Conservation (phyloP, 2,888 invertebrate species). For the Ochlodes sylvanus region DNA sequence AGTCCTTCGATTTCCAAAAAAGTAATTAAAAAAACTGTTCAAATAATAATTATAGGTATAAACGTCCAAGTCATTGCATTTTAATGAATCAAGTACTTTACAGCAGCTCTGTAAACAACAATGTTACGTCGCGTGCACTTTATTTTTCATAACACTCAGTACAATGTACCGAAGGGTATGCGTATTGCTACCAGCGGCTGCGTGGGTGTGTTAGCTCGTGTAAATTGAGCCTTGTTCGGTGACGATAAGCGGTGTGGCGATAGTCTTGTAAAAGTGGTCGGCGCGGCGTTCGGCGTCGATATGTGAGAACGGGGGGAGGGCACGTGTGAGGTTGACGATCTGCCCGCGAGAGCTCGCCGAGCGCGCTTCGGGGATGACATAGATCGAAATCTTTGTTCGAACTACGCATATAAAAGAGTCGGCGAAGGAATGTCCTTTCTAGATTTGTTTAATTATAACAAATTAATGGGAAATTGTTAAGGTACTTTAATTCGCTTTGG, state of each 20-base stretch:
- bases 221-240: slow-evolving; percentile 54
- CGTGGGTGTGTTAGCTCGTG: slow-evolving; percentile 33
- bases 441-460: not conserved
- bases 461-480: not conserved
- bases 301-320: slow-evolving; percentile 55
- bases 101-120: slow-evolving; percentile 36
- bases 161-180: slow-evolving; percentile 50
- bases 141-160: slow-evolving; percentile 56
- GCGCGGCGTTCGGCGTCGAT: slow-evolving; percentile 48
- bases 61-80: not conserved
- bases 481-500: no score
- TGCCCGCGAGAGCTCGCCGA: slow-evolving; percentile 70
- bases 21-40: not conserved
- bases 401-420: slow-evolving; percentile 12
- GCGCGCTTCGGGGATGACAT: slow-evolving; percentile 66
- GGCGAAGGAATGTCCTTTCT: slow-evolving; percentile 6
- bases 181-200: slow-evolving; percentile 41
- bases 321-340: slow-evolving; percentile 75
- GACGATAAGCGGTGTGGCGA: slow-evolving; percentile 49
- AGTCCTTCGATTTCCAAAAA: not conserved
- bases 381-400: slow-evolving; percentile 69
- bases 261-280: slow-evolving; percentile 43
- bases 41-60: not conserved
- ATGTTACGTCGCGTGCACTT: slow-evolving; percentile 48
- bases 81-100: slow-evolving; percentile 28